Evolutionary conservation across 2,888 invertebrate genomes (phyloP), one percentile per base, ranked within the genome.

Genomic region (Exocentrus adspersus): DNA sequence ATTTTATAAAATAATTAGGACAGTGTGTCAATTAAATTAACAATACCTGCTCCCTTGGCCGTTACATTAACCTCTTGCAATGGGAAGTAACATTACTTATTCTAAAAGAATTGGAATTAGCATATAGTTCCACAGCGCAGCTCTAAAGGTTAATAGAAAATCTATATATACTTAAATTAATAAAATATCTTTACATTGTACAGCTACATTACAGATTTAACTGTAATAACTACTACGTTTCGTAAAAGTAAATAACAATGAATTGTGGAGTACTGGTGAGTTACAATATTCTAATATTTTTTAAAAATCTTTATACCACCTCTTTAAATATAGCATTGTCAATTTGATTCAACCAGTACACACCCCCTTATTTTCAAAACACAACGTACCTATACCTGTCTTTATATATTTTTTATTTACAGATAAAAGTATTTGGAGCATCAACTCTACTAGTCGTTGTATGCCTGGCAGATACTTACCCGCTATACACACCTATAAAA

Each of bases 41-140:
- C 37, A 37, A 12, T 37, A 37, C n/a, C n/a, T n/a, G n/a, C n/a
- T 48, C 12, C 21, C 48, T 48, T n/a, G 21, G 9, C 7, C 21
- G n/a, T 7, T 7, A n/a, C 10, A 10, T 48, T 48, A 21, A 37
- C 14, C 37, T 1, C 2, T n/a, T 37, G 37, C 24, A 24, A 24
- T 24, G 24, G 24, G 24, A 24, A 24, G 24, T 24, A 24, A 24
- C 24, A 24, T n/a, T 1, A 9, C 12, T 21, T 21, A 21, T 21
- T 21, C 10, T n/a, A 37, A 37, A 12, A 37, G 2, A 37, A 12
- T 37, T 37, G 2, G 12, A 48, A 48, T 48, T 48, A n/a, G 12
- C 48, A 48, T 48, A 48, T 48, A 48, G 48, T 48, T 48, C 48
- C 48, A 21, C 48, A 48, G 16, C 24, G 21, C 48, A 48, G 48